Evolutionary conservation across 2,888 invertebrate species (phyloP).

Genomic region (Zygogramma bicolorata): DNA sequence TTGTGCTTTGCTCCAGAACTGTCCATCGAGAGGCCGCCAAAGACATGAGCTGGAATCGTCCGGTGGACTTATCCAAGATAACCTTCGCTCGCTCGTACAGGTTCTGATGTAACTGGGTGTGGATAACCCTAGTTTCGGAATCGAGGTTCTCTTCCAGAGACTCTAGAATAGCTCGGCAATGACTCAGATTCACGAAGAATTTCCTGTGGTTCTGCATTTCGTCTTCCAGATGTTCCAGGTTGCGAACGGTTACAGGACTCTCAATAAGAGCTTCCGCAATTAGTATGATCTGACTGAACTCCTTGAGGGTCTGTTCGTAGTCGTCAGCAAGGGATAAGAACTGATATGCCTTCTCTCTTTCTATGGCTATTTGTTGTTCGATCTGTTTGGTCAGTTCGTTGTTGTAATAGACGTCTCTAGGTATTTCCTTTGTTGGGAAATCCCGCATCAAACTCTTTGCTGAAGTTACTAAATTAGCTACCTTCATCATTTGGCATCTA

Average conservation of each 20-base stretch:
- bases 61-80: conserved; percentile 84
- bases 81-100: conserved; percentile 81
- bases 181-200: conserved; percentile 89
- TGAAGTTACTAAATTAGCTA: conserved; percentile 73
- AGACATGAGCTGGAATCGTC: conserved; percentile 85
- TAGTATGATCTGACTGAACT: conserved; percentile 87
- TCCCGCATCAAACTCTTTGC: conserved; percentile 76
- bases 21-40: conserved; percentile 89
- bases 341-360: conserved; percentile 83
- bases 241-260: conserved; percentile 80
- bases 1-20: conserved; percentile 82
- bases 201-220: conserved; percentile 91
- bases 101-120: conserved; percentile 80
- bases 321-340: conserved; percentile 83
- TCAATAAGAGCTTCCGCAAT: conserved; percentile 86
- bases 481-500: conserved; percentile 72
- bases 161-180: conserved; percentile 87
- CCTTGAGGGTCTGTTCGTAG: conserved; percentile 88
- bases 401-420: conserved; percentile 74
- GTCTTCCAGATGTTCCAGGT: conserved; percentile 84
- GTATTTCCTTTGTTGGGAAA: conserved; percentile 78
- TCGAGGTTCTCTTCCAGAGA: conserved; percentile 88
- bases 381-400: conserved; percentile 78
- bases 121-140: conserved; percentile 80
- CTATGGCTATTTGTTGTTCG: conserved; percentile 77